Percentiles rank a stretch among this genome's conserved stretches.
phyloP scores from a whole-genome alignment of 2,113 vertebrate genomes.

The Menidia beryllina region DNA sequence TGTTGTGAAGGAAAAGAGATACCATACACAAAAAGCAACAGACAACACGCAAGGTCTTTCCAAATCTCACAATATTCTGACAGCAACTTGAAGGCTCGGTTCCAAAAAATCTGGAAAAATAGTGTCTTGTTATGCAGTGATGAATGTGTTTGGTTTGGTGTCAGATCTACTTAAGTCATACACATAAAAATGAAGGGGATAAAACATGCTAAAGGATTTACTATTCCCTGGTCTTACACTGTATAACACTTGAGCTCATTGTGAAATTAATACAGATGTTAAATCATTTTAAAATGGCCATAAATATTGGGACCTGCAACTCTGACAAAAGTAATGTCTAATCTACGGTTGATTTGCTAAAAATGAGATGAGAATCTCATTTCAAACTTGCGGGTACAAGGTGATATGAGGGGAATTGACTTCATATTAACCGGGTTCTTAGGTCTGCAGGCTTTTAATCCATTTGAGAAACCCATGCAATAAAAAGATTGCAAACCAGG shows the following conservation, averaged over 20 bases:
- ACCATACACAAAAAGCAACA: not conserved
- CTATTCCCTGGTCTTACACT: slow-evolving; percentile 48
- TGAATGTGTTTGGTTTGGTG: slow-evolving; percentile 61
- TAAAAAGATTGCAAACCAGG: slow-evolving; percentile 22
- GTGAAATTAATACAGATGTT: slow-evolving; percentile 64
- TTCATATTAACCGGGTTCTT: slow-evolving; percentile 1
- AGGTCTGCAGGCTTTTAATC: slow-evolving; percentile 19
- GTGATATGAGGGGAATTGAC: too few relatives aligned
- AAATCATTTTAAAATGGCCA: slow-evolving; percentile 52
- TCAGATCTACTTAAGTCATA: slow-evolving; percentile 52
- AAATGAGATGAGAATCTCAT: not conserved
- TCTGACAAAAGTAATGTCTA: slow-evolving; percentile 51
- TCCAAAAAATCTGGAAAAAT: slow-evolving; percentile 39
- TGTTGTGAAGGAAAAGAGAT: too few relatives aligned
- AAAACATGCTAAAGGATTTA: slow-evolving; percentile 67
- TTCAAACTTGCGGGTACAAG: not conserved
- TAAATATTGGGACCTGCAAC: slow-evolving; percentile 49
- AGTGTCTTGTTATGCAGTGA: slow-evolving; percentile 37
- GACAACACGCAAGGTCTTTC: slow-evolving; percentile 1
- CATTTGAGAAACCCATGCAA: slow-evolving; percentile 19
- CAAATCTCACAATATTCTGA: slow-evolving; percentile 24
- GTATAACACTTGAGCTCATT: slow-evolving; percentile 43
- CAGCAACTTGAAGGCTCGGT: slow-evolving; percentile 21
- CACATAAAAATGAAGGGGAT: slow-evolving; percentile 38
- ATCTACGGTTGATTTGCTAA: not conserved